A percentile compares a stretch with the other conserved stretches of the same genome.
Evolutionary conservation across 2,888 invertebrate species (phyloP).

Genomic region (Meiosimyza decipiens): DNA sequence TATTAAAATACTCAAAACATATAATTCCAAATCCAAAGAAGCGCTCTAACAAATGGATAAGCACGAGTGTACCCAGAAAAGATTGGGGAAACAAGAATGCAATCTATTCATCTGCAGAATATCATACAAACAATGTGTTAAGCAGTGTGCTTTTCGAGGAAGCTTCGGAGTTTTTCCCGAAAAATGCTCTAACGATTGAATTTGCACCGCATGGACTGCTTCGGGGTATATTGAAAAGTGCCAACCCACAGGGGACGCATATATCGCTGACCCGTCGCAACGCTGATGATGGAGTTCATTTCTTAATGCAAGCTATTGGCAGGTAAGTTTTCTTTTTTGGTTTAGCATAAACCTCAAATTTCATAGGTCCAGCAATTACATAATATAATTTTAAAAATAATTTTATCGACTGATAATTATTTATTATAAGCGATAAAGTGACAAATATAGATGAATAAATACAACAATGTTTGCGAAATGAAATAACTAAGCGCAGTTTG

Average conservation of each 20-base stretch:
- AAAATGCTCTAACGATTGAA: conserved; percentile 75
- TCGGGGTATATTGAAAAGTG: conserved; percentile 75
- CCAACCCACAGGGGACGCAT: conserved; percentile 70
- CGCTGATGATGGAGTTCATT: conserved; percentile 67
- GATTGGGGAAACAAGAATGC: conserved; percentile 78
- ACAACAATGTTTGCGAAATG: too few species aligned
- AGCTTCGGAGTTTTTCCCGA: conserved; percentile 72
- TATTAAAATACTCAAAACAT: conserved; percentile 73
- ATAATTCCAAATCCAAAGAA: conserved; percentile 75
- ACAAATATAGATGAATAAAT: too few species aligned
- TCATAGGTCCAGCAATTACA: too few species aligned
- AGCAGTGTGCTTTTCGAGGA: conserved; percentile 73
- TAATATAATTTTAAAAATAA: too few species aligned
- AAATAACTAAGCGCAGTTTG: too few species aligned
- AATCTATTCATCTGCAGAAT: conserved; percentile 79
- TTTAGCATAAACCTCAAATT: neutral
- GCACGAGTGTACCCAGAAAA: conserved; percentile 80
- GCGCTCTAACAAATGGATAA: conserved; percentile 84
- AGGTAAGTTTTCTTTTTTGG: conserved; percentile 61
- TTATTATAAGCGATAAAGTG: too few species aligned
- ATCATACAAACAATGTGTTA: conserved; percentile 87
- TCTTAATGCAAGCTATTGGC: conserved; percentile 67
- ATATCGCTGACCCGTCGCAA: conserved; percentile 73
- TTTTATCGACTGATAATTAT: too few species aligned
- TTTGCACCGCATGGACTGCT: conserved; percentile 78